phyloP scores from a whole-genome alignment of 2,113 vertebrate species.

The Oreochromis spilurus region DNA sequence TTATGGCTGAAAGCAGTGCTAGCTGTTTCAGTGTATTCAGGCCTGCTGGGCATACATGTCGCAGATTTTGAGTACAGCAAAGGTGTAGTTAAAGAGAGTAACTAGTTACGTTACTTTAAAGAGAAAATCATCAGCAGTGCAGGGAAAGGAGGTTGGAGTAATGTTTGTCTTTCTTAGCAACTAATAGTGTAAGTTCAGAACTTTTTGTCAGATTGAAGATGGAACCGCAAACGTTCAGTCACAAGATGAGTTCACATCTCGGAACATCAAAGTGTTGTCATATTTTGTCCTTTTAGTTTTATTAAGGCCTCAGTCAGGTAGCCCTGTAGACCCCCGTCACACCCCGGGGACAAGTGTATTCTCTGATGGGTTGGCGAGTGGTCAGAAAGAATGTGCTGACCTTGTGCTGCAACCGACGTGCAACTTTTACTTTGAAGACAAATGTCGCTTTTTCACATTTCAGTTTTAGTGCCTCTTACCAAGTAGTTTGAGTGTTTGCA shows the following conservation, averaged over 20 bases:
- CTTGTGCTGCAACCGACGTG: background rate
- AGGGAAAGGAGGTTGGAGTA: background rate
- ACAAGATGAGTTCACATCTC: background rate
- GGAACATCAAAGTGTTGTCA: background rate
- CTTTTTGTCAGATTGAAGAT: background rate
- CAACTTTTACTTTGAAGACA: background rate
- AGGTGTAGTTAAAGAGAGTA: background rate
- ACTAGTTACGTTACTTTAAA: background rate
- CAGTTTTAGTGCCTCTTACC: background rate
- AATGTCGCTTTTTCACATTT: background rate
- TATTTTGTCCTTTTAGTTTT: background rate
- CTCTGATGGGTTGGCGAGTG: background rate
- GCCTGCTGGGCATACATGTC: background rate
- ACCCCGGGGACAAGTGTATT: background rate
- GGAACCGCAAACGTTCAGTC: background rate
- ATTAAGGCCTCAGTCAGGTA: background rate
- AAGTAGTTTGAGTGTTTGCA: background rate
- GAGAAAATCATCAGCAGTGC: background rate
- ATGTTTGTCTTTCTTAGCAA: background rate
- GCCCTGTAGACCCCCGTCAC: accelerated
- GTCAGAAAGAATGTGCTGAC: background rate
- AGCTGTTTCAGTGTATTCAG: background rate
- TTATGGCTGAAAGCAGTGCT: background rate
- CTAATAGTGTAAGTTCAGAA: background rate
- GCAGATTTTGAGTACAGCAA: background rate